These are phyloP conservation scores for Callionymus lyra DNA, from an alignment of 2,113 vertebrate species.

Conservation along the genomic window DNA sequence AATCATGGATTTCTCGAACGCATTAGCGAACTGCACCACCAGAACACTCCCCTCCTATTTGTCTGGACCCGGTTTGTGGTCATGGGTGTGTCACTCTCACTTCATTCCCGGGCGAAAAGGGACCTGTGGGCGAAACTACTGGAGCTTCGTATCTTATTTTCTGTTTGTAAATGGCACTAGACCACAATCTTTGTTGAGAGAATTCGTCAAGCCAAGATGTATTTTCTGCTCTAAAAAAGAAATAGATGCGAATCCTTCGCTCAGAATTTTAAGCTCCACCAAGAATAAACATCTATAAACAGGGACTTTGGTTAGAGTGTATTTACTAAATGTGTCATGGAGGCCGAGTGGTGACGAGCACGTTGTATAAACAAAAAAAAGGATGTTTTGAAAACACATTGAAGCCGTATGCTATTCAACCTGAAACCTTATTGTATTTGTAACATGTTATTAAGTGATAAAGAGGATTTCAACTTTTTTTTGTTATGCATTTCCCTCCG, in stretches of 20 bases:
- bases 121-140: slow-evolving; percentile 24
- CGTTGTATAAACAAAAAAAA: slow-evolving; percentile 9
- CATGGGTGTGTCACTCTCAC: slow-evolving; percentile 35
- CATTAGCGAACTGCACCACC: slow-evolving; percentile 16
- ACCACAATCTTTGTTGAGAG: slow-evolving; percentile 13
- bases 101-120: slow-evolving; percentile 23
- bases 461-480: too few species aligned
- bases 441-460: too few species aligned
- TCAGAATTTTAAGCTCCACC: too few species aligned
- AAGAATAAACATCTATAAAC: too few species aligned
- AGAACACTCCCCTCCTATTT: slow-evolving; percentile 22
- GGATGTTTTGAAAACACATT: background rate
- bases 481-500: too few species aligned
- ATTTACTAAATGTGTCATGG: slow-evolving; percentile 8
- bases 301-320: too few species aligned
- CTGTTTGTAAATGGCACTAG: slow-evolving; percentile 27
- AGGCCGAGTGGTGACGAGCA: slow-evolving; percentile 4
- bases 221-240: slow-evolving; percentile 30
- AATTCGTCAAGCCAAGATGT: slow-evolving; percentile 4
- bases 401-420: background rate
- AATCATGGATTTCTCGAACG: slow-evolving; percentile 3
- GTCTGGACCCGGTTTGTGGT: slow-evolving; percentile 31
- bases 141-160: slow-evolving; percentile 15
- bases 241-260: slow-evolving; percentile 11
- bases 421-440: too few species aligned